Base-by-base conservation (phyloP, 2,797 vertebrate species). In the Tangara arthus region DNA sequence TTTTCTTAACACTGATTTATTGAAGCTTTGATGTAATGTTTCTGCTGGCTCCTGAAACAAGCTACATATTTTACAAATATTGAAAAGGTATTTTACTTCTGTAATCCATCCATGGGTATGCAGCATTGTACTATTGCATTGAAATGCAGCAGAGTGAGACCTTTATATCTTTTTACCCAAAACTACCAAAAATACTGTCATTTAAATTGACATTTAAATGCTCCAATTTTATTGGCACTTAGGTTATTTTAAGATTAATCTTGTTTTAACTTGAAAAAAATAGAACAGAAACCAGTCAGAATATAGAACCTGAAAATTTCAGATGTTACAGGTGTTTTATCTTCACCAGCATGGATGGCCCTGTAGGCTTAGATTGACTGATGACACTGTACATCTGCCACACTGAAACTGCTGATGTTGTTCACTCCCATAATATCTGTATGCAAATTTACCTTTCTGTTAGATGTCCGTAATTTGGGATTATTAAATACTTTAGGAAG, bases 21-120 rank as follows among this genome's bases (percentile, higher is more conserved):
- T 86, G 75, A 88, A 59, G 63, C 91, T 93, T 94, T 95, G 82
- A 92, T 93, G 56, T 83, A 69, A 20, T 37, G 20, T 78, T 94
- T 91, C 57, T 87, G 16, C 50, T 83, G 89, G 42, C 47, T 95
- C 63, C 69, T 86, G 84, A 63, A 83, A 37, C 53, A 78, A 57
- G 60, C 44, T 14, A 9, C 22, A 1, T 82, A 42, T 46, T 89
- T 59, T 52, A 64, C 13, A 80, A 63, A 34, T 71, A 50, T 7
- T 66, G 64, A 52, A 56, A 70, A 77, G 37, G 1, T 82, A 12
- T 80, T 85, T 77, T 46, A 42, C 14, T 72, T 55, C 35, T 42
- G 18, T 80, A n/a, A 8, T 66, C 30, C 15, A 6, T 64, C 24
- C 9, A 13, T 35, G n/a, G 20, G 8, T 34, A 21, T 65, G 42